Evolutionary conservation across 1,140 invertebrate genomes (phyloP).

Genomic region (Drosophila pruinosa): DNA sequence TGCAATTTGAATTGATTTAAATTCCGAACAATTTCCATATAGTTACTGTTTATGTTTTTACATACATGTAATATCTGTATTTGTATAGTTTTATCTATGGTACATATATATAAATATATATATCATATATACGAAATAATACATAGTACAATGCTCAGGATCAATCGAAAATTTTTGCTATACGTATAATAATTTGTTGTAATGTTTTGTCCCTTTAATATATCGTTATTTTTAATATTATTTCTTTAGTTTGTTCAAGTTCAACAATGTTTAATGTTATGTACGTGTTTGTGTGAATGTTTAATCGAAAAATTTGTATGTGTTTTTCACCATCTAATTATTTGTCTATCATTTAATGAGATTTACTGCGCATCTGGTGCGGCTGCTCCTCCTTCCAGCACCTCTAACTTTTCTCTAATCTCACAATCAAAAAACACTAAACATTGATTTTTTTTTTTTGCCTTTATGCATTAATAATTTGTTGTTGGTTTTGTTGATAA

Average conservation of each 20-base stretch:
- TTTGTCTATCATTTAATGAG: constrained; percentile 80
- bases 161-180: constrained; percentile 72
- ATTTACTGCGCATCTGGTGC: constrained; percentile 38
- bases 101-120: constrained; percentile 73
- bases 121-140: constrained; percentile 73
- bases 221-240: constrained; percentile 20
- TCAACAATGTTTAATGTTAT: constrained; percentile 62
- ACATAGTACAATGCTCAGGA: constrained; percentile 55
- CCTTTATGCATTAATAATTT: constrained; percentile 74
- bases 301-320: constrained; percentile 32
- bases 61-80: constrained; percentile 33
- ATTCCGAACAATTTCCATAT: constrained; percentile 32
- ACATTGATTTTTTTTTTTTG: constrained; percentile 56
- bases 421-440: constrained; percentile 75
- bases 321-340: constrained; percentile 65
- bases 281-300: constrained; percentile 16
- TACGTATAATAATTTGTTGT: constrained; percentile 52
- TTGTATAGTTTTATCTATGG: constrained; percentile 54
- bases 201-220: constrained; percentile 37
- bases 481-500: constrained; percentile 38
- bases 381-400: background rate
- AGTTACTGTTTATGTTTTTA: constrained; percentile 33
- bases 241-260: constrained; percentile 60
- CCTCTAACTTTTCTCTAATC: constrained; percentile 22
- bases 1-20: constrained; percentile 20